These are phyloP conservation scores for Lottia scabra DNA, from an alignment of 2,888 invertebrate species.

Conservation along the genomic window DNA sequence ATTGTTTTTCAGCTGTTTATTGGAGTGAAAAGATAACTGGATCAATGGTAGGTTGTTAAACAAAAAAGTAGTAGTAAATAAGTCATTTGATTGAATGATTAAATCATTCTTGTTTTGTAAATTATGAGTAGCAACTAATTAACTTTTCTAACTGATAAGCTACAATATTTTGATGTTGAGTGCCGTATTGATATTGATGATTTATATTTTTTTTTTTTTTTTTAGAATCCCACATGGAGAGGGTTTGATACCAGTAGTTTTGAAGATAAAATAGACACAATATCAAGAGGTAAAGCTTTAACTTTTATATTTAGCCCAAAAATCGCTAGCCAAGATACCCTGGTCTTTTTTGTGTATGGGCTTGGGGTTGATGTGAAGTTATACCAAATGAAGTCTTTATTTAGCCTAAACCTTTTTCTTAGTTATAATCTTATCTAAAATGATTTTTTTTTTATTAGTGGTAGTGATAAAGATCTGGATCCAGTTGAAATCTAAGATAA, in stretches of 20 bases:
- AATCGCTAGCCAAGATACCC: too few species aligned
- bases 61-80: too few species aligned
- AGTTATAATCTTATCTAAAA: not conserved
- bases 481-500: slow-evolving; percentile 34
- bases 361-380: too few species aligned
- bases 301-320: too few species aligned
- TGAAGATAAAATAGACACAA: slow-evolving; percentile 50
- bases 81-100: too few species aligned
- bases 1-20: slow-evolving; percentile 60
- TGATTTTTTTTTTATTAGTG: slow-evolving; percentile 29
- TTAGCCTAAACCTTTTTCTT: not conserved
- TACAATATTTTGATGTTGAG: too few species aligned
- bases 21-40: slow-evolving; percentile 63
- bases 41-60: slow-evolving; percentile 55
- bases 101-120: too few species aligned
- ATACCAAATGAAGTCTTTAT: too few species aligned
- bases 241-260: slow-evolving; percentile 68
- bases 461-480: slow-evolving; percentile 56
- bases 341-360: too few species aligned
- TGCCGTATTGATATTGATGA: too few species aligned
- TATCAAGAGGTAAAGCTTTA: slow-evolving; percentile 48
- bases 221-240: slow-evolving; percentile 68
- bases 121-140: too few species aligned
- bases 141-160: too few species aligned
- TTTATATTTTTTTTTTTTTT: slow-evolving; percentile 22